Evolutionary conservation across 2,888 invertebrate genomes (phyloP).

Genomic region (Quadriops clusia): DNA sequence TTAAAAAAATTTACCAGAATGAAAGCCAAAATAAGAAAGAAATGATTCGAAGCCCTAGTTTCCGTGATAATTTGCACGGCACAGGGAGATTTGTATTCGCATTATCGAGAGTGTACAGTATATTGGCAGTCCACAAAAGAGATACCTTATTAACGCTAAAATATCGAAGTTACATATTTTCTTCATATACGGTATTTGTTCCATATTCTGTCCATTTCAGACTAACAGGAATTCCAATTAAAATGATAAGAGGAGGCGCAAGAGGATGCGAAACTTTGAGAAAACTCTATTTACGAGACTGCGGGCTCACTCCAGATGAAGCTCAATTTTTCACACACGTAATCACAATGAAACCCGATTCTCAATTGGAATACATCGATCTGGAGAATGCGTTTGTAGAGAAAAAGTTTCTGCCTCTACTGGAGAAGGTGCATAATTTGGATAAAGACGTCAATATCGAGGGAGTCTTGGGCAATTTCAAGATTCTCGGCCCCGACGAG

Average conservation of each 20-base stretch:
- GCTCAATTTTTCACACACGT: conserved; percentile 35
- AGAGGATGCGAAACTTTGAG: conserved; percentile 34
- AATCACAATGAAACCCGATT: conserved; percentile 26
- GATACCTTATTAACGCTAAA: too few species aligned
- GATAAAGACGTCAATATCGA: conserved; percentile 33
- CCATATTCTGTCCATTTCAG: conserved; percentile 18
- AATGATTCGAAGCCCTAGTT: too few species aligned
- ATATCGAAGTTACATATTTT: too few species aligned
- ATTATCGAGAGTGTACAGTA: too few species aligned
- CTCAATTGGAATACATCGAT: conserved; percentile 34
- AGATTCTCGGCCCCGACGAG: conserved; percentile 37
- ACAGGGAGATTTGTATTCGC: too few species aligned
- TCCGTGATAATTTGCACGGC: too few species aligned
- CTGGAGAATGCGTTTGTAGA: conserved; percentile 40
- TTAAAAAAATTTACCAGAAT: too few species aligned
- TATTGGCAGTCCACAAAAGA: too few species aligned
- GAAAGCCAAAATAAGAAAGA: too few species aligned
- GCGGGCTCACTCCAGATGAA: conserved; percentile 36
- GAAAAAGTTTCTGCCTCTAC: conserved; percentile 33
- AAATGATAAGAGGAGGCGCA: conserved; percentile 34
- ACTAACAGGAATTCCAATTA: conserved; percentile 25
- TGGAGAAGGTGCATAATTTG: conserved; percentile 20
- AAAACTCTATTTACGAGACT: conserved; percentile 37
- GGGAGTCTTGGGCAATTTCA: conserved; percentile 38
- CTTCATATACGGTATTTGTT: too few species aligned